A percentile compares a stretch with the other conserved stretches of the same genome.
Evolutionary conservation across 35 echinoderm and acorn worm species (phyloP).

Genomic region (Holothuria glaberrima): DNA sequence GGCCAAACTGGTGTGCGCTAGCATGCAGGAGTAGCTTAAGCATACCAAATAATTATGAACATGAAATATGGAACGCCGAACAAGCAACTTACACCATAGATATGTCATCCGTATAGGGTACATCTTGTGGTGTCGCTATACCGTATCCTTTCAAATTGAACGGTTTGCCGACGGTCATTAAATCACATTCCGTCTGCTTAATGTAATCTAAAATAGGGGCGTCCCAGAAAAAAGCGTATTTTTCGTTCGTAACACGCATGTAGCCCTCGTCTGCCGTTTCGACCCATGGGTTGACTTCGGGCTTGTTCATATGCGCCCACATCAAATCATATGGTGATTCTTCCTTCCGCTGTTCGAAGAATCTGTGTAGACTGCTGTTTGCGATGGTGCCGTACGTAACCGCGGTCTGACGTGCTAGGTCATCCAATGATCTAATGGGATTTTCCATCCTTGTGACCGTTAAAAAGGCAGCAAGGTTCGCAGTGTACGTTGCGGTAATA

Average conservation of each 20-base stretch:
- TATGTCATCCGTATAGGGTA: constrained; percentile 87
- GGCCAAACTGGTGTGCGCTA: too few relatives aligned
- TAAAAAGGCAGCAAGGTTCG: constrained; percentile 95
- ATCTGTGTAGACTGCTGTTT: constrained; percentile 87
- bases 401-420: constrained; percentile 86
- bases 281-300: constrained; percentile 63
- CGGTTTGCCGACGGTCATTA: constrained; percentile 99
- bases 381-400: constrained; percentile 90
- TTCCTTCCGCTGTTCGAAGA: constrained; percentile 83
- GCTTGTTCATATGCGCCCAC: constrained; percentile 85
- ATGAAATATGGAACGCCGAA: background rate
- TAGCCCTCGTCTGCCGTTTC: constrained; percentile 74
- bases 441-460: constrained; percentile 97
- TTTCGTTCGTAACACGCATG: constrained; percentile 68
- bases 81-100: constrained; percentile 85
- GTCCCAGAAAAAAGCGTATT: constrained; percentile 99
- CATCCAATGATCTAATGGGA: constrained; percentile 92
- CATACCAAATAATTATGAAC: too few relatives aligned
- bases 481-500: constrained; percentile 94
- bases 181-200: constrained; percentile 93
- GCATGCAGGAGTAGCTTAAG: too few relatives aligned
- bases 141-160: constrained; percentile 98
- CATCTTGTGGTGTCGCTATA: constrained; percentile 89
- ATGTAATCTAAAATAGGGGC: constrained; percentile 97
- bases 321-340: constrained; percentile 75